Percentiles rank a stretch among this genome's conserved stretches.
Evolutionary conservation across 53 echinoderm and acorn worm species (phyloP).

Genomic region (Temnopleurus reevesii): DNA sequence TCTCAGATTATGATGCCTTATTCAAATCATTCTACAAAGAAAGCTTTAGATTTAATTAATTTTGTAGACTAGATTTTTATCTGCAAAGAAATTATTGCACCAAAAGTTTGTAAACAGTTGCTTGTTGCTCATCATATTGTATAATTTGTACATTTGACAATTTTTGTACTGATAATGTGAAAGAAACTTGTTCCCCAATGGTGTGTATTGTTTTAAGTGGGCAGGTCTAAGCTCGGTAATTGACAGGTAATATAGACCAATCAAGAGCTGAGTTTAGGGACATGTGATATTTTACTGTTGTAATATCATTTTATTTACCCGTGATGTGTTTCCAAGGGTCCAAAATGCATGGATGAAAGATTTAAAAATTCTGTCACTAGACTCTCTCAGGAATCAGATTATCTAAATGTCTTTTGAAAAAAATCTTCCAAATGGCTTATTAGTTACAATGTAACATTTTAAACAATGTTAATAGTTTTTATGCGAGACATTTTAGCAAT

Average conservation of each 20-base stretch:
- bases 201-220: conserved; percentile 6
- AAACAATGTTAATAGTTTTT: background rate
- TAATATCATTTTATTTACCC: background rate
- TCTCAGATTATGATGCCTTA: conserved; percentile 46
- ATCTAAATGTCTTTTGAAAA: background rate
- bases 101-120: conserved; percentile 45
- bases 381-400: background rate
- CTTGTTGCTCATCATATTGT: conserved; percentile 50
- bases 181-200: background rate
- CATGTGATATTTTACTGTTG: background rate
- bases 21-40: conserved; percentile 41
- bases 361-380: background rate
- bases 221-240: background rate
- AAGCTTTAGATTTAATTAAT: conserved; percentile 45
- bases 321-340: background rate
- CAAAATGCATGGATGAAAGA: background rate
- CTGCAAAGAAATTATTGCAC: conserved; percentile 45
- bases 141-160: conserved; percentile 52
- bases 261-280: background rate
- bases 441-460: background rate
- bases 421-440: conserved; percentile 8
- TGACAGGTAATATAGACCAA: background rate
- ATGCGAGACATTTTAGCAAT: background rate
- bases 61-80: conserved; percentile 36
- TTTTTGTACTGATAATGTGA: conserved; percentile 18